Percentiles rank a stretch among this genome's conserved stretches.
Evolutionary conservation across 2,797 vertebrate species (phyloP).

Genomic region (Rhinatrema bivittatum): DNA sequence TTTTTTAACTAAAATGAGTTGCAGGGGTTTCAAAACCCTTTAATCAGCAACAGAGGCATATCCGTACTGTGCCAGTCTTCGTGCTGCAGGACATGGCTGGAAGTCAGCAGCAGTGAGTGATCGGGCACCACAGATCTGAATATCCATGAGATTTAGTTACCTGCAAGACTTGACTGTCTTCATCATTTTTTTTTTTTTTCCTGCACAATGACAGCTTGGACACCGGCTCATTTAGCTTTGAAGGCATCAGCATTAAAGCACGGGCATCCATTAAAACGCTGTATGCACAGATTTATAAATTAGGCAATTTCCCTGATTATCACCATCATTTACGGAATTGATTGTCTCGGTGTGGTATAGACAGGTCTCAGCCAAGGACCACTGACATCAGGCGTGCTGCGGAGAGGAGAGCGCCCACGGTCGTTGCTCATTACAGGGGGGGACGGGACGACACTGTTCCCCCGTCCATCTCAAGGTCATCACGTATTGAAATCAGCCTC

Average conservation of each 20-base stretch:
- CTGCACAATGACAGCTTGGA: constrained; percentile 56
- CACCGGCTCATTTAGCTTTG: constrained; percentile 65
- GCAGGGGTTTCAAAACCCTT: too few relatives aligned
- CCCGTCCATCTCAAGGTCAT: constrained; percentile 61
- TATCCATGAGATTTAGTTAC: constrained; percentile 59
- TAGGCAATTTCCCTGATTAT: constrained; percentile 80
- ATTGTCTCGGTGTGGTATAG: constrained; percentile 72
- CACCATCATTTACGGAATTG: constrained; percentile 82
- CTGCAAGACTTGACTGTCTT: constrained; percentile 47
- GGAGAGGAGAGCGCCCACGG: constrained; percentile 68
- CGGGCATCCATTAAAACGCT: constrained; percentile 68
- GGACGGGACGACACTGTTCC: constrained; percentile 42
- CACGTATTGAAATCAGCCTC: constrained; percentile 37
- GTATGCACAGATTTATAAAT: constrained; percentile 77
- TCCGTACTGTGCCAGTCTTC: too few relatives aligned
- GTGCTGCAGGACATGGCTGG: too few relatives aligned
- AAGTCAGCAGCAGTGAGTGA: too few relatives aligned
- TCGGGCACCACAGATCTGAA: constrained; percentile 46
- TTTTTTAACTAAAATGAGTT: too few relatives aligned
- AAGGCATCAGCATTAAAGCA: constrained; percentile 64
- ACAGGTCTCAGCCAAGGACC: constrained; percentile 64
- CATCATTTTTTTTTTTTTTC: too few relatives aligned
- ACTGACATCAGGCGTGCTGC: constrained; percentile 70
- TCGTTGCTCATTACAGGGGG: constrained; percentile 60
- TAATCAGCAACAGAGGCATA: too few relatives aligned